Conservation (phyloP, 2,797 vertebrate genomes). For the Natrix natrix region DNA sequence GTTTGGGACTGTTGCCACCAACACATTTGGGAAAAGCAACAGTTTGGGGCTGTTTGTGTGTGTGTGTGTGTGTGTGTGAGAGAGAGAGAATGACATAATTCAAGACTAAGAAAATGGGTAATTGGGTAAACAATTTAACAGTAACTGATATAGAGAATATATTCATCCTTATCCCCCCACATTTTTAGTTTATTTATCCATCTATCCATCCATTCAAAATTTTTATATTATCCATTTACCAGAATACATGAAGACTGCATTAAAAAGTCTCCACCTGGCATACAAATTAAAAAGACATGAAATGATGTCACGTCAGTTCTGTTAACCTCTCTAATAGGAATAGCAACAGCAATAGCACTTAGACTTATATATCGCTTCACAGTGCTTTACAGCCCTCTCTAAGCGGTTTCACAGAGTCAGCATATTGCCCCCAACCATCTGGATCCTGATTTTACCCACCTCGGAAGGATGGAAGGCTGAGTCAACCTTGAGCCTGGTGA, state of each 20-base stretch:
- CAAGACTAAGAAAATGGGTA: not conserved
- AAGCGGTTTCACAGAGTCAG: not conserved
- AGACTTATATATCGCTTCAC: not conserved
- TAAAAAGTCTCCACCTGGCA: not conserved
- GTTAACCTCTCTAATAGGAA: not conserved
- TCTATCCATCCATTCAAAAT: not conserved
- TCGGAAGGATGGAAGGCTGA: not conserved
- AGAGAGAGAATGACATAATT: not conserved
- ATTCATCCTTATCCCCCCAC: not conserved
- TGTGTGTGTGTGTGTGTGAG: no score
- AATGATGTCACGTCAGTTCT: not conserved
- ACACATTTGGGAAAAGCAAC: not conserved
- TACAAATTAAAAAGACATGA: not conserved
- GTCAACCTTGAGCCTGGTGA: not conserved
- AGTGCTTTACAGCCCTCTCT: not conserved
- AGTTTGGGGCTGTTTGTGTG: not conserved
- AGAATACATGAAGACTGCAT: not conserved
- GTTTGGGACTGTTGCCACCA: not conserved
- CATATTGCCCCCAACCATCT: not conserved
- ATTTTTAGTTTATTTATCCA: not conserved
- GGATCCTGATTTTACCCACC: not conserved
- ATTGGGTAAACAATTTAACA: not conserved
- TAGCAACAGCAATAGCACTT: not conserved
- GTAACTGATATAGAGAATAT: not conserved
- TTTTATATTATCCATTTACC: not conserved